Conservation (phyloP, 2,113 vertebrate species). For the Oreotrochilus melanogaster region DNA sequence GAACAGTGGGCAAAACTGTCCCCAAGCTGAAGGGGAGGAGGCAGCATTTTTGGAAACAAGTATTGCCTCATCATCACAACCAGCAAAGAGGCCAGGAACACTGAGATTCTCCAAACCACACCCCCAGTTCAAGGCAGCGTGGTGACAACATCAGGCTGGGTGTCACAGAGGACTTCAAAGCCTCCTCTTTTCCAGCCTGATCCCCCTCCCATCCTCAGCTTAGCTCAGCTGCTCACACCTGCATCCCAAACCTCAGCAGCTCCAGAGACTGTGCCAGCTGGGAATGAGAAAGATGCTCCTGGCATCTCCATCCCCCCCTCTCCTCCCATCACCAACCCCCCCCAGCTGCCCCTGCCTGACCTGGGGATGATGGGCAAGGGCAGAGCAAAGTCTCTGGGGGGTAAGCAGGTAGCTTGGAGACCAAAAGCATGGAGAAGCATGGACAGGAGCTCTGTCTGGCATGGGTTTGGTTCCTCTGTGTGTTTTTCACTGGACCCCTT, state of each 20-base stretch:
- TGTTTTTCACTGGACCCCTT: neutral
- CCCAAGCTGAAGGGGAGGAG: neutral
- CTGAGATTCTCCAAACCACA: neutral
- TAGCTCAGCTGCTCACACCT: neutral
- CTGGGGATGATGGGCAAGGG: neutral
- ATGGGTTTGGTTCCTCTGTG: neutral
- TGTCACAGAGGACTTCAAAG: neutral
- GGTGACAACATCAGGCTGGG: neutral
- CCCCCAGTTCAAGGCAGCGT: neutral
- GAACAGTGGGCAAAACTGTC: neutral
- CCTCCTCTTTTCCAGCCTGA: neutral
- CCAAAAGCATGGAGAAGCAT: neutral
- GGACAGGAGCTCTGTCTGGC: fast-evolving
- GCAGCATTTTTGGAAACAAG: neutral
- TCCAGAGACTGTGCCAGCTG: neutral
- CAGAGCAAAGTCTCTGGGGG: neutral
- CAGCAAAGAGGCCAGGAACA: neutral
- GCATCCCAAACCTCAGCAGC: neutral
- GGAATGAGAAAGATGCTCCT: neutral
- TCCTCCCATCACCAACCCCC: neutral
- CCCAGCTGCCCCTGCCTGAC: neutral
- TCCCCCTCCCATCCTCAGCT: neutral
- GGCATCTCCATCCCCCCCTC: neutral
- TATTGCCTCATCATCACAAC: neutral
- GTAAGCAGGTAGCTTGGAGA: neutral